Percentiles rank a stretch among this genome's conserved stretches.
These are phyloP conservation scores for Melanocharis versteri DNA, from an alignment of 2,113 vertebrate species.

Conservation along the genomic window DNA sequence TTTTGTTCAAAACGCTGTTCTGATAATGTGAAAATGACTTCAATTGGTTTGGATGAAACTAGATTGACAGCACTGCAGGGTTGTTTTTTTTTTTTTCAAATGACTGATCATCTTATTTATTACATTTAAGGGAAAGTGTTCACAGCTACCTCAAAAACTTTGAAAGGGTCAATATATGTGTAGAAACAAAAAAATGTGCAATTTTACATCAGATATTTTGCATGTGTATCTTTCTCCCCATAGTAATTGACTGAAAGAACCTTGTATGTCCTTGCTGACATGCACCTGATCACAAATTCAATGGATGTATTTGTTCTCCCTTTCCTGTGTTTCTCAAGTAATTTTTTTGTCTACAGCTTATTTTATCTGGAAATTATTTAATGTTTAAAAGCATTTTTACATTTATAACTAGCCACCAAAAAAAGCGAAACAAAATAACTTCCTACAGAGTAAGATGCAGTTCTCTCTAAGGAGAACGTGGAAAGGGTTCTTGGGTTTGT, in stretches of 20 bases:
- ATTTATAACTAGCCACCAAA: not conserved
- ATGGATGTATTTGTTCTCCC: not conserved
- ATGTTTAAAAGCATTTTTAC: not conserved
- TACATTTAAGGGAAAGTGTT: not conserved
- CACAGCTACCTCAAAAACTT: not conserved
- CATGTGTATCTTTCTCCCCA: not conserved
- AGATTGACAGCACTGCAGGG: not conserved
- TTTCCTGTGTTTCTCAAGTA: not conserved
- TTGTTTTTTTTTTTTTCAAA: not conserved
- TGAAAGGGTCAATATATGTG: not conserved
- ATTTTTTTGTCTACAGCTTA: not conserved
- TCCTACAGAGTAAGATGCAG: not conserved
- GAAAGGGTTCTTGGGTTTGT: not conserved
- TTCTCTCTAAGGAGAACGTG: not conserved
- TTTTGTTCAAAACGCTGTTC: not conserved
- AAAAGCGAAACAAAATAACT: not conserved
- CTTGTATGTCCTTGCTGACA: not conserved
- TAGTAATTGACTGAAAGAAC: not conserved
- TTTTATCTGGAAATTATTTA: not conserved
- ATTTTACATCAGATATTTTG: not conserved
- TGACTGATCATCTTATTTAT: not conserved
- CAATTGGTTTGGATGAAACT: not conserved
- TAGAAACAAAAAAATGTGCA: not conserved
- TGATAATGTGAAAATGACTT: not conserved
- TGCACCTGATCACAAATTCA: not conserved